Percentiles rank a stretch among this genome's conserved stretches.
phyloP scores from a whole-genome alignment of 2,113 vertebrate species.

The Syngnathoides biaculeatus region DNA sequence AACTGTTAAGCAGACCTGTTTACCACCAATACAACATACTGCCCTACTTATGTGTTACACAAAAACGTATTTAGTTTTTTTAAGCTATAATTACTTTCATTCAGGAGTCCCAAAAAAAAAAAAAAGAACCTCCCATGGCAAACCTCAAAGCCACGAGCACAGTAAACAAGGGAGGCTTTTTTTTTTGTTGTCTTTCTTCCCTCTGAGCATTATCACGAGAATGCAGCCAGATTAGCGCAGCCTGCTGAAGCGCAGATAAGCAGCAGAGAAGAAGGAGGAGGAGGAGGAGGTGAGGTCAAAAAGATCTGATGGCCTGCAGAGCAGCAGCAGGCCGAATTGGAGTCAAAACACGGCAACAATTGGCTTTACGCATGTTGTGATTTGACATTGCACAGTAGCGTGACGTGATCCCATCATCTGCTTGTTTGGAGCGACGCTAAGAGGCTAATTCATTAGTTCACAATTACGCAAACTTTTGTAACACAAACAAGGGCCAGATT shows the following conservation, averaged over 20 bases:
- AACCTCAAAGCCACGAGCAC: neutral
- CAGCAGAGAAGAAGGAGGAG: neutral
- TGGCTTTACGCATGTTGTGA: constrained; percentile 1
- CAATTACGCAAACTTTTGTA: no score
- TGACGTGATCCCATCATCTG: neutral
- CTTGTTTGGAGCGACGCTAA: neutral
- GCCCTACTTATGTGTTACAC: no score
- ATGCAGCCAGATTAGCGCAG: constrained; percentile 20
- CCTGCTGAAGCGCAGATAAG: constrained; percentile 37
- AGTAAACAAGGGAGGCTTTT: neutral
- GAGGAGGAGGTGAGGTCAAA: constrained; percentile 32
- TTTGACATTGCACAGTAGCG: constrained; percentile 12
- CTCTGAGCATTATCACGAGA: constrained; percentile 20
- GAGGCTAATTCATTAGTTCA: neutral
- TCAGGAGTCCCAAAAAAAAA: neutral
- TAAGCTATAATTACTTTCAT: neutral
- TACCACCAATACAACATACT: no score
- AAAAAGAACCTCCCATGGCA: neutral
- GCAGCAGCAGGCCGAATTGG: constrained; percentile 21
- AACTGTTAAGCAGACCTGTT: no score
- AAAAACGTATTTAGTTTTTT: neutral
- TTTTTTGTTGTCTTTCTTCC: neutral
- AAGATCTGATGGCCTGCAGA: constrained; percentile 22
- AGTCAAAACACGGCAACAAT: constrained; percentile 28
- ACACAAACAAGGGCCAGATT: no score